Evolutionary conservation across 2,888 invertebrate species (phyloP).

Genomic region (Drosophila borealis): DNA sequence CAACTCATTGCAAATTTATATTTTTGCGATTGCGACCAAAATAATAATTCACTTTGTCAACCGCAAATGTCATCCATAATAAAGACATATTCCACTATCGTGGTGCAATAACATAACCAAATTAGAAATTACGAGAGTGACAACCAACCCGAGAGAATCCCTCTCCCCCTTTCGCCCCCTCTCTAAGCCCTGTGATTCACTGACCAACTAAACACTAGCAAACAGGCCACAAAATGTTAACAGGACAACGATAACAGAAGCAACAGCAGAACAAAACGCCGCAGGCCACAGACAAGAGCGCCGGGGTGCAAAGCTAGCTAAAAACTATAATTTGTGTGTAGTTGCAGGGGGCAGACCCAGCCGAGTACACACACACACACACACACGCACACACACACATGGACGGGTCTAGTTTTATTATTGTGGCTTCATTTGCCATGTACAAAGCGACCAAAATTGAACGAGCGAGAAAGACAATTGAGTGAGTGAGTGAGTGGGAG

Average conservation of each 20-base stretch:
- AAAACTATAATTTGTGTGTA: constrained; percentile 72
- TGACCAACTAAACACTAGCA: constrained; percentile 5
- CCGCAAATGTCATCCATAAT: constrained; percentile 32
- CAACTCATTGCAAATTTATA: too few relatives aligned
- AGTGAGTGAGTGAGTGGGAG: not conserved
- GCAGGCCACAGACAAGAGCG: not conserved
- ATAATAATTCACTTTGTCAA: constrained; percentile 34
- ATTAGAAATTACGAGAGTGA: constrained; percentile 53
- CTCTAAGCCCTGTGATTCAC: not conserved
- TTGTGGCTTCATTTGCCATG: constrained; percentile 81
- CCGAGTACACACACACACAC: constrained; percentile 10
- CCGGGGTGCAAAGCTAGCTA: constrained; percentile 43
- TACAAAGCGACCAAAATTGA: constrained; percentile 51
- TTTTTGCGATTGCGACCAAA: not conserved
- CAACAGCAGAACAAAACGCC: constrained; percentile 7
- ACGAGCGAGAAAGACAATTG: constrained; percentile 1
- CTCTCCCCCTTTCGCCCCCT: too few relatives aligned
- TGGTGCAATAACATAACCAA: constrained; percentile 53
- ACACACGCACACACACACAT: constrained; percentile 13
- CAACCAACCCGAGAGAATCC: constrained; percentile 1
- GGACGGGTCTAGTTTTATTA: constrained; percentile 64
- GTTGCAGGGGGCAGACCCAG: not conserved
- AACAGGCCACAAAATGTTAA: constrained; percentile 45
- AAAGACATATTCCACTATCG: constrained; percentile 30
- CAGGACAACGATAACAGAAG: constrained; percentile 34